These are phyloP conservation scores for Dendrolimus punctatus DNA, from an alignment of 1,140 invertebrate genomes.

Conservation along the genomic window DNA sequence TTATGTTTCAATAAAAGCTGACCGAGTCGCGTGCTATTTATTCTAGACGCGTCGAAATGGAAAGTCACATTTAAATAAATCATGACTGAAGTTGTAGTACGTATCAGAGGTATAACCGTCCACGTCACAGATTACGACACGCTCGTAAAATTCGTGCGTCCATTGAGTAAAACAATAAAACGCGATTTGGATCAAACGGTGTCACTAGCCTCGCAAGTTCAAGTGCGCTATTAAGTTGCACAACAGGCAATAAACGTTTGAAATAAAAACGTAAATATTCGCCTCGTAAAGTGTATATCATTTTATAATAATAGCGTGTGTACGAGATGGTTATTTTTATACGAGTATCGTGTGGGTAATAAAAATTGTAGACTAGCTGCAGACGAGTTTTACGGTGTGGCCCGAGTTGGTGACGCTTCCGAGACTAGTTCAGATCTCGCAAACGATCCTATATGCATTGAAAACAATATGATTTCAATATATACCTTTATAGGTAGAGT, in stretches of 20 bases:
- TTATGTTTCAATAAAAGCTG: conserved; percentile 3
- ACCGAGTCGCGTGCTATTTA: conserved; percentile 16
- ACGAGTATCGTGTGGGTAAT: conserved; percentile 50
- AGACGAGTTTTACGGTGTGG: conserved; percentile 58
- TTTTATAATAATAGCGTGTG: conserved; percentile 59
- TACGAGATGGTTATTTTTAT: conserved; percentile 58
- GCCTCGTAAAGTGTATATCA: conserved; percentile 51
- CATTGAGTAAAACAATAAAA: conserved; percentile 67
- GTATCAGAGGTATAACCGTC: conserved; percentile 36
- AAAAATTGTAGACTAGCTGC: conserved; percentile 60
- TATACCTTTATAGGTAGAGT: too few species aligned
- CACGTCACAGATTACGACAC: conserved; percentile 53
- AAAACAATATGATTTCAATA: neutral
- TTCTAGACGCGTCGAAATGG: conserved; percentile 29
- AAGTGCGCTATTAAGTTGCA: conserved; percentile 65
- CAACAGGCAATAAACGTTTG: conserved; percentile 57
- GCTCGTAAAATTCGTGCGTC: conserved; percentile 62
- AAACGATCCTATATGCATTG: conserved; percentile 1
- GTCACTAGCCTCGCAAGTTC: conserved; percentile 66
- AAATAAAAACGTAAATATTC: conserved; percentile 62
- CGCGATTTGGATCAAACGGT: conserved; percentile 64
- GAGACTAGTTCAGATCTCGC: conserved; percentile 38
- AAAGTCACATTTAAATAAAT: conserved; percentile 47
- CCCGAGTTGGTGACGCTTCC: conserved; percentile 33
- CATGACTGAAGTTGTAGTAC: conserved; percentile 36